Percentiles rank a stretch among this genome's conserved stretches.
Conservation (phyloP, 2,113 vertebrate species). For the Phyllostomus discolor region DNA sequence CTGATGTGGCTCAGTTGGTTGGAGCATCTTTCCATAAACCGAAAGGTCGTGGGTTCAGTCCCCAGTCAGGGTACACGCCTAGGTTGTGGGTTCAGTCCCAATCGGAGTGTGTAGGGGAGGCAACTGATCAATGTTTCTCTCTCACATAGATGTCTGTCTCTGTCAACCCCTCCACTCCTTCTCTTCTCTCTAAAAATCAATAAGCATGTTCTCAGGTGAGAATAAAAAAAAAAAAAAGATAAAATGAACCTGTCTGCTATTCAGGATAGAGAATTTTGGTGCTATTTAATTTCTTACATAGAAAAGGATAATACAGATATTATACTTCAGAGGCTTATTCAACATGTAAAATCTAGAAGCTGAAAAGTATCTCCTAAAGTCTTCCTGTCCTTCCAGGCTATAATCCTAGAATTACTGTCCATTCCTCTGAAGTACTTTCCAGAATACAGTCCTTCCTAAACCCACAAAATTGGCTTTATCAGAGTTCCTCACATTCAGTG, state of each 20-base stretch:
- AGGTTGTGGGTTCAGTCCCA: too few relatives aligned
- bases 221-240: too few relatives aligned
- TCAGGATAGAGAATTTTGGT: constrained; percentile 99
- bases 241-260: constrained; percentile 91
- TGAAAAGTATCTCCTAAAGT: constrained; percentile 81
- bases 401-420: constrained; percentile 80
- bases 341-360: constrained; percentile 90
- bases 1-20: too few relatives aligned
- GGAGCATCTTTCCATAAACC: too few relatives aligned
- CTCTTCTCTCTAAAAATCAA: too few relatives aligned
- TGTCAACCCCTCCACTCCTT: too few relatives aligned
- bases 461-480: constrained; percentile 84
- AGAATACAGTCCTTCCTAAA: constrained; percentile 75
- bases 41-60: too few relatives aligned
- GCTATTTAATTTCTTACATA: constrained; percentile 99
- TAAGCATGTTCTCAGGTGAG: too few relatives aligned
- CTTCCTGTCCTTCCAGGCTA: constrained; percentile 78
- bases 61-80: too few relatives aligned
- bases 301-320: constrained; percentile 99
- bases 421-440: constrained; percentile 81
- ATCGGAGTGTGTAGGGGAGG: too few relatives aligned
- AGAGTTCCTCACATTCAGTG: constrained; percentile 83
- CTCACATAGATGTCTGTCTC: too few relatives aligned
- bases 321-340: constrained; percentile 91
- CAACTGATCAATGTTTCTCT: too few relatives aligned